These are phyloP conservation scores for Artibeus lituratus DNA, from an alignment of 2,797 vertebrate species.

Conservation along the genomic window DNA sequence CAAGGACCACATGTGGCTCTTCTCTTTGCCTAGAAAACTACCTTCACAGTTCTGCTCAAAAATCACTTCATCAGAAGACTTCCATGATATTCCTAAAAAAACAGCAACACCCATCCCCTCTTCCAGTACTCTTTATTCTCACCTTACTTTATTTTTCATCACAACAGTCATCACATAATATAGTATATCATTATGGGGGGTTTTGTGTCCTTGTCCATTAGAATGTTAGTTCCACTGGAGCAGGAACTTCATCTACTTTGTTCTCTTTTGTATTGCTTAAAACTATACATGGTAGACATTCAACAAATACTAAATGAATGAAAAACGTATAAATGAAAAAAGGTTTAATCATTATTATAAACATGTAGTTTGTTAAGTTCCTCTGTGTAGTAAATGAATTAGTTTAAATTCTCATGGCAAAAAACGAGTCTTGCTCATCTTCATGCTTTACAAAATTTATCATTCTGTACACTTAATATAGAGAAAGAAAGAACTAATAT, in stretches of 20 bases:
- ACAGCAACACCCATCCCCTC: neutral
- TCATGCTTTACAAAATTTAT: neutral
- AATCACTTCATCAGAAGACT: neutral
- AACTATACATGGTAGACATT: neutral
- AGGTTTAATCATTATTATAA: neutral
- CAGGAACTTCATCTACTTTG: neutral
- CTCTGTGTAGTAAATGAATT: neutral
- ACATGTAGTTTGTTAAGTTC: neutral
- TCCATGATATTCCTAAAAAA: neutral
- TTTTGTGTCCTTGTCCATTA: neutral
- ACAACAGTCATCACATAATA: neutral
- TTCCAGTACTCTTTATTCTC: neutral
- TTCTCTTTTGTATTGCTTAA: neutral
- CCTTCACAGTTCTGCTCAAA: neutral
- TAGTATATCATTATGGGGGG: neutral
- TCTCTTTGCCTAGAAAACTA: neutral
- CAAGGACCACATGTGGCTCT: neutral
- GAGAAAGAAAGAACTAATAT: neutral
- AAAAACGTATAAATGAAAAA: neutral
- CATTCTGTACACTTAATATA: neutral
- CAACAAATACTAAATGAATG: slow-evolving; percentile 3
- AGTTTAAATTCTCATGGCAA: neutral
- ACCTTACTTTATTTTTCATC: neutral
- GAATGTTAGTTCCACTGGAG: neutral
- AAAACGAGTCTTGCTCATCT: slow-evolving; percentile 11